Conservation (phyloP, 2,888 invertebrate species). For the Aricia artaxerxes region DNA sequence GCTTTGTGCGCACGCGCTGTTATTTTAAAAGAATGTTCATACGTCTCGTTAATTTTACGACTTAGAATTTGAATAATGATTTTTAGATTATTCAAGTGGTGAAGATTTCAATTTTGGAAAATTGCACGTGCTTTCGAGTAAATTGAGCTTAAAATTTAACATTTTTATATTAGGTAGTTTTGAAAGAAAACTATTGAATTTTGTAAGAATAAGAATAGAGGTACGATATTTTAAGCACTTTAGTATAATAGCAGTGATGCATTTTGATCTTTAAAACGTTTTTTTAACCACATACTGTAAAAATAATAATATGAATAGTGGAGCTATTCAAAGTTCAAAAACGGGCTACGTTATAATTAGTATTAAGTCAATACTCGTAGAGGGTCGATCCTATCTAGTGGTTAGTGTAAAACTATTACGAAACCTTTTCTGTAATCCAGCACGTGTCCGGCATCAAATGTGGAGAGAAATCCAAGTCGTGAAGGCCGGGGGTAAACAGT, state of each 20-base stretch:
- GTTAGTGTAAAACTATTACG: background rate
- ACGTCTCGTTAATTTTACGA: constrained; percentile 49
- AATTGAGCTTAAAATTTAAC: background rate
- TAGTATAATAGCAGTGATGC: too few species aligned
- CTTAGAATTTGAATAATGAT: constrained; percentile 31
- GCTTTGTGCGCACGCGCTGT: constrained; percentile 56
- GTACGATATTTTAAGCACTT: too few species aligned
- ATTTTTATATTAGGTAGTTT: too few species aligned
- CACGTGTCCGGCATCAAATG: constrained; percentile 67
- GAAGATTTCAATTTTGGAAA: background rate
- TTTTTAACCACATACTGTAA: too few species aligned
- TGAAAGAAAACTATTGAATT: too few species aligned
- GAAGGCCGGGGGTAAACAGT: constrained; percentile 73
- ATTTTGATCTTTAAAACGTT: too few species aligned
- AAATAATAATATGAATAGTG: too few species aligned
- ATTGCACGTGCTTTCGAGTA: background rate
- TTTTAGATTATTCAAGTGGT: background rate
- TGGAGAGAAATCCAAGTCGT: constrained; percentile 71
- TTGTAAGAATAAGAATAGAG: too few species aligned
- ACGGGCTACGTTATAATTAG: background rate
- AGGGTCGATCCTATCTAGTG: background rate
- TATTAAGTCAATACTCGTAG: background rate
- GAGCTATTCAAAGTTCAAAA: too few species aligned
- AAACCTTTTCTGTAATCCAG: constrained; percentile 46
- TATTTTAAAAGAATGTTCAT: constrained; percentile 52